Base-by-base conservation (phyloP, 2,888 invertebrate genomes). In the Smittia aterrima region DNA sequence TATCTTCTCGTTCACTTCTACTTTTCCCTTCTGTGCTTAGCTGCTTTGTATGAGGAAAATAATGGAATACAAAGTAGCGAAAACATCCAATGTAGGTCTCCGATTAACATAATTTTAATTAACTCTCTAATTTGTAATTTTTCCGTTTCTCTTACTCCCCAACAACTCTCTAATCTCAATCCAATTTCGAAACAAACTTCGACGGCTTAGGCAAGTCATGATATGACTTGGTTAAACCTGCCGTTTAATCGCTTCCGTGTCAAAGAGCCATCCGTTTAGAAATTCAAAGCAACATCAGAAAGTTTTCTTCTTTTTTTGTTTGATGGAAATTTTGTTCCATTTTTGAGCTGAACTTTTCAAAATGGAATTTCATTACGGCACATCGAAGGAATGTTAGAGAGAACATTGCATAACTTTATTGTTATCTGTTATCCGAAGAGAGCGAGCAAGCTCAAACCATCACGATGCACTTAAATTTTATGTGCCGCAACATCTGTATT, bases 91-190 rank as follows among this genome's bases (percentile, higher is more conserved):
- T n/a, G 53, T 27, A 32, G 32, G 32, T 38, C 38, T 53, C 38
- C 38, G 72, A 72, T 72, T 72, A 54, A 27, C 72, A 72, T 72
- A 72, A 54, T 72, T 72, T 72, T 72, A 72, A 72, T 72, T 72
- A 72, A 72, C 72, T 72, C 54, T 72, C 24, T 70, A 16, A 53
- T 70, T 66, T 66, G 66, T 66, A 32, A 70, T 18, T 71, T 71
- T 62, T 62, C 38, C 16, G 6, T 18, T 40, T 2, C 38, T 54
- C 20, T 25, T 27, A 18, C 18, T 40, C 20, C 32, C 40, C 22
- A 1, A 38, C 32, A 40, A 13, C 16, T 40, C 18, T 38, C 40
- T 62, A 58, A 58, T 72, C 62, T 62, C 25, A 72, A 62, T 54
- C 27, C 40, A 16, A 64, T 64, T 64, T 64, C 3, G 18, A 41